Percentiles rank a stretch among this genome's conserved stretches.
Evolutionary conservation across 2,797 vertebrate genomes (phyloP).

Genomic region (Pitangus sulphuratus): DNA sequence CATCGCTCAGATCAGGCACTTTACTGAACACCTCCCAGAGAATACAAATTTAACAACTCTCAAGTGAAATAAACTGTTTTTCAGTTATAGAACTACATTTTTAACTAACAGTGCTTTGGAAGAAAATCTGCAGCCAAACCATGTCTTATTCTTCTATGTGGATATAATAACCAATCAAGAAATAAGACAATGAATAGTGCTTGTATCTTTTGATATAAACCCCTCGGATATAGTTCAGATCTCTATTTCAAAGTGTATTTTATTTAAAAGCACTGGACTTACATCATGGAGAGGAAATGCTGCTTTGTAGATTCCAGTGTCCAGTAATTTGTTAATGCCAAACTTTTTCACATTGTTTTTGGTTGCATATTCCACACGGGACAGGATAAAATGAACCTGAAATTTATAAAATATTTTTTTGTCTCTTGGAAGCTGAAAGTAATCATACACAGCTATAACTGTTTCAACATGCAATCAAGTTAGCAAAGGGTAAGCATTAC

Average conservation of each 20-base stretch:
- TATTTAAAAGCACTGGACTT: conserved; percentile 61
- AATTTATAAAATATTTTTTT: conserved; percentile 8
- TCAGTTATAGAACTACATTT: background rate
- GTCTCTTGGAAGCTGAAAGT: background rate
- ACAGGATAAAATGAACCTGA: conserved; percentile 90
- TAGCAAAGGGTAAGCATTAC: background rate
- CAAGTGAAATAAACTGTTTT: background rate
- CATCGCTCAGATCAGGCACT: background rate
- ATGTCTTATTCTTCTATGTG: background rate
- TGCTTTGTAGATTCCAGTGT: conserved; percentile 89
- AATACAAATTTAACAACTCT: background rate
- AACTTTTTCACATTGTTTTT: conserved; percentile 85
- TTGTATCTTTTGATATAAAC: background rate
- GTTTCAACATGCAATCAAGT: background rate
- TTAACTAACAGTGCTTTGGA: background rate
- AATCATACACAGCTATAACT: background rate
- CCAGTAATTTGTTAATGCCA: conserved; percentile 90
- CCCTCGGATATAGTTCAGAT: background rate
- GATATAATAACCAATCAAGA: background rate
- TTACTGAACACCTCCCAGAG: background rate
- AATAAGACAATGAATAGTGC: background rate
- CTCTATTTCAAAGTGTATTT: background rate
- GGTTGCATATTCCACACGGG: conserved; percentile 85
- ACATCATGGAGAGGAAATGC: conserved; percentile 94
- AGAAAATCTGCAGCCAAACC: background rate